Evolutionary conservation across 2,113 vertebrate species (phyloP).

Genomic region (Platichthys flesus): DNA sequence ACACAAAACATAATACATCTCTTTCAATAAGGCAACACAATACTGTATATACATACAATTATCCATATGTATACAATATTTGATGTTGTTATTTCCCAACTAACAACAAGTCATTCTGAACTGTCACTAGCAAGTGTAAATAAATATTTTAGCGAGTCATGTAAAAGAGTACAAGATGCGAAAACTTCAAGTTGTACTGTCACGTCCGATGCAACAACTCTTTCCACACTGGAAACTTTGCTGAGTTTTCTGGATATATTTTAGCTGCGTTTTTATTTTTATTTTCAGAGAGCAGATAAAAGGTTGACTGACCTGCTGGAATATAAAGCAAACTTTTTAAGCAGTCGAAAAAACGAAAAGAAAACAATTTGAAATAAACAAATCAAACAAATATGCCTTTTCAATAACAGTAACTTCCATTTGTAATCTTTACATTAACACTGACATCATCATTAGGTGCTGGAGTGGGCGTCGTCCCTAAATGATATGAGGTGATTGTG

Average conservation of each 20-base stretch:
- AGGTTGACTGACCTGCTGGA: slow-evolving; percentile 12
- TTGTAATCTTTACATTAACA: slow-evolving; percentile 37
- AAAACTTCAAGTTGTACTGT: slow-evolving; percentile 62
- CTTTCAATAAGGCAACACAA: slow-evolving; percentile 82
- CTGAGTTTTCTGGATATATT: slow-evolving; percentile 23
- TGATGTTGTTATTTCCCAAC: slow-evolving; percentile 62
- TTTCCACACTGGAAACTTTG: slow-evolving; percentile 14
- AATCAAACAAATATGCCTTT: slow-evolving; percentile 22
- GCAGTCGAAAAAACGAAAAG: slow-evolving; percentile 26
- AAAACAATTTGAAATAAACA: slow-evolving; percentile 11
- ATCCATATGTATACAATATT: slow-evolving; percentile 73
- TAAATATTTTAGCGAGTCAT: slow-evolving; percentile 72
- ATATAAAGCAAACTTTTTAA: slow-evolving; percentile 29
- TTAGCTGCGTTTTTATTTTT: slow-evolving; percentile 19
- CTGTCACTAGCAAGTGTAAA: slow-evolving; percentile 69
- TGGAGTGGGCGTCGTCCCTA: slow-evolving; percentile 31
- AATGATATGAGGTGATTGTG: slow-evolving; percentile 27
- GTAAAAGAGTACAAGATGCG: slow-evolving; percentile 68
- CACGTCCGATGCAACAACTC: slow-evolving; percentile 46
- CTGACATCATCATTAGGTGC: slow-evolving; percentile 70
- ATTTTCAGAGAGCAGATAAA: slow-evolving; percentile 23
- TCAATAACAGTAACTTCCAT: slow-evolving; percentile 33
- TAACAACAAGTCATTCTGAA: slow-evolving; percentile 74
- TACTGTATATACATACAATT: slow-evolving; percentile 80
- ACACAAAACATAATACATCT: slow-evolving; percentile 81